Conservation (phyloP, 2,888 invertebrate genomes). For the Sisyra nigra region DNA sequence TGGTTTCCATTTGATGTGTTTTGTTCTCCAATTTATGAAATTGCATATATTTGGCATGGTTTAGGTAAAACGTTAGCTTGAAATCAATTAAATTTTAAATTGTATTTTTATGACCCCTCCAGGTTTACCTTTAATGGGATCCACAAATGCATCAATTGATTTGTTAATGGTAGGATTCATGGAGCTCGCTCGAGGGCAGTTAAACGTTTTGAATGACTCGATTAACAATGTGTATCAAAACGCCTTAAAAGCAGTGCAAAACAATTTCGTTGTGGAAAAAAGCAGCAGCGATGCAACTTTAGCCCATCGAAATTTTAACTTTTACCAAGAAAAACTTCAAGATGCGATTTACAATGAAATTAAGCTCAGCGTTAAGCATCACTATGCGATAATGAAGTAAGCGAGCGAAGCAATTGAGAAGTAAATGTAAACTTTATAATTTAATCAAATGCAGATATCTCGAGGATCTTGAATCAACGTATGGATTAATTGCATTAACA, state of each 20-base stretch:
- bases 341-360: constrained; percentile 12
- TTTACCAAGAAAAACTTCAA: too few species aligned
- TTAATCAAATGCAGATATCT: constrained; percentile 16
- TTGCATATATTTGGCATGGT: constrained; percentile 7
- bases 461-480: constrained; percentile 26
- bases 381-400: constrained; percentile 20
- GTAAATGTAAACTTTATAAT: too few species aligned
- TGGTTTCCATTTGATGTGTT: constrained; percentile 8
- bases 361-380: constrained; percentile 17
- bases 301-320: too few species aligned
- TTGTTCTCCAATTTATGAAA: constrained; percentile 8
- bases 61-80: constrained; percentile 4
- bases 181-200: not conserved
- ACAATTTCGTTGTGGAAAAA: too few species aligned
- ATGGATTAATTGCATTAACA: constrained; percentile 24
- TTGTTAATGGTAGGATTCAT: not conserved
- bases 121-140: not conserved
- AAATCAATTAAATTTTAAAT: too few species aligned
- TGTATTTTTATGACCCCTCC: too few species aligned
- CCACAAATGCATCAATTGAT: not conserved
- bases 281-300: too few species aligned
- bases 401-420: constrained; percentile 9
- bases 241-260: too few species aligned
- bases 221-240: not conserved
- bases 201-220: not conserved